Evolutionary conservation across 2,113 vertebrate species (phyloP), one percentile per base, ranked within the genome.

Genomic region (Corythaixoides concolor): DNA sequence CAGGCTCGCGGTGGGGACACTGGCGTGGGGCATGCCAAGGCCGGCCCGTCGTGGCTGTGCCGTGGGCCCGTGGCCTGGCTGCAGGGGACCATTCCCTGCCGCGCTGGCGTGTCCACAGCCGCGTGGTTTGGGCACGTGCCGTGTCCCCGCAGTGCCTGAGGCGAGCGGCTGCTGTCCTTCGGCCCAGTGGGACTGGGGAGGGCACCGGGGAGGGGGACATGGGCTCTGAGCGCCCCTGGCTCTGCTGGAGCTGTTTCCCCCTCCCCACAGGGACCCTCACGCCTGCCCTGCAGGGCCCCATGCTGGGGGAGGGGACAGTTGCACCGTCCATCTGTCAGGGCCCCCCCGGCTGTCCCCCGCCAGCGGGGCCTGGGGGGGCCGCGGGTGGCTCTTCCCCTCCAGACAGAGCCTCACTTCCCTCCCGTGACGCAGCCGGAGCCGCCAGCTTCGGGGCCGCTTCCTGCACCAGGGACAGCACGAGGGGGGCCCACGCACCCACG

Each of bases 391-490:
- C 76, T 97, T 97, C 97, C 97, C 96, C 91, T 96, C 83, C 95
- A 98, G 98, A 98, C 97, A 4, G 96, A 96, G 97, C 77, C 97
- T 98, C 97, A 97, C 97, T 98, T 97, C 97, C 97, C 82, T 97
- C 82, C 83, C 3, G 35, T 80, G 92, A 91, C 80, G 87, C 96
- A 87, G 93, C 88, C 55, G 85, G 91, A 95, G 95, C 89, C 45
- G 33, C 82, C 30, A n/a, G 90, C 70, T 56, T 88, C 47, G 52
- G 88, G 89, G 86, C 86, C 26, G 66, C 73, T 95, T 96, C 95
- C 95, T 95, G 95, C 27, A 2, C 64, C 5, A 30, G 80, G 86
- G 79, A 64, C 68, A 60, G 72, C 8, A 2, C 3, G 14, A n/a
- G 78, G 76, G 72, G 68, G 83, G 69, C 59, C 55, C 70, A 18